These are phyloP conservation scores for Scaptomyza reducta DNA, from an alignment of 2,888 invertebrate species.

Conservation along the genomic window DNA sequence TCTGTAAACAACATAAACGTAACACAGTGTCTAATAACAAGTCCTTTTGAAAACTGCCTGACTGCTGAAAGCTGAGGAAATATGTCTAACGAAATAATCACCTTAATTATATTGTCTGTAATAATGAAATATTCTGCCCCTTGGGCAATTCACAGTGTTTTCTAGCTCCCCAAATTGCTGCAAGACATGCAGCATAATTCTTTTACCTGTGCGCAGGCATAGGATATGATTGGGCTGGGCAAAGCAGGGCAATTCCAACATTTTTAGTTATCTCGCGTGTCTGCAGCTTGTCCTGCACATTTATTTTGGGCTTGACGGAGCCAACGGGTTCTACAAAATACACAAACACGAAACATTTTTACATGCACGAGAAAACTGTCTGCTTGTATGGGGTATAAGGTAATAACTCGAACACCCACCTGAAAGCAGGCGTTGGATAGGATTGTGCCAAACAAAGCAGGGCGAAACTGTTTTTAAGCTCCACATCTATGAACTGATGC, in stretches of 20 bases:
- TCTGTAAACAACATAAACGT: conserved; percentile 68
- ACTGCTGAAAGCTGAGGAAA: conserved; percentile 27
- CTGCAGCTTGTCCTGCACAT: conserved; percentile 88
- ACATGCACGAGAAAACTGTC: conserved; percentile 45
- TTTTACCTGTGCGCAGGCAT: conserved; percentile 89
- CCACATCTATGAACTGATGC: conserved; percentile 78
- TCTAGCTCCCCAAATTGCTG: conserved; percentile 20
- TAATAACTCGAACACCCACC: conserved; percentile 83
- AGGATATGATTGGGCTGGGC: conserved; percentile 91
- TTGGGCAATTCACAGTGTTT: conserved; percentile 45
- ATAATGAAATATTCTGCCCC: conserved; percentile 9
- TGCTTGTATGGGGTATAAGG: conserved; percentile 5
- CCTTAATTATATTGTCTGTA: conserved; percentile 41
- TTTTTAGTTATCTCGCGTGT: conserved; percentile 85
- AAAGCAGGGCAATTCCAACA: conserved; percentile 87
- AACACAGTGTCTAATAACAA: not conserved
- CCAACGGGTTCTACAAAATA: conserved; percentile 85
- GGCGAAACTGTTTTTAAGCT: conserved; percentile 85
- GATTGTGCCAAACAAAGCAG: conserved; percentile 88
- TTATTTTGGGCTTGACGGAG: conserved; percentile 88
- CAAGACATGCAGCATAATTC: conserved; percentile 36
- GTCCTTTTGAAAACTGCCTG: conserved; percentile 53
- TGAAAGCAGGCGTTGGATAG: conserved; percentile 89
- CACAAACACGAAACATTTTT: conserved; percentile 6
- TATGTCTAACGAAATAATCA: conserved; percentile 48